phyloP scores from a whole-genome alignment of 2,113 vertebrate species.

The Datnioides undecimradiatus region DNA sequence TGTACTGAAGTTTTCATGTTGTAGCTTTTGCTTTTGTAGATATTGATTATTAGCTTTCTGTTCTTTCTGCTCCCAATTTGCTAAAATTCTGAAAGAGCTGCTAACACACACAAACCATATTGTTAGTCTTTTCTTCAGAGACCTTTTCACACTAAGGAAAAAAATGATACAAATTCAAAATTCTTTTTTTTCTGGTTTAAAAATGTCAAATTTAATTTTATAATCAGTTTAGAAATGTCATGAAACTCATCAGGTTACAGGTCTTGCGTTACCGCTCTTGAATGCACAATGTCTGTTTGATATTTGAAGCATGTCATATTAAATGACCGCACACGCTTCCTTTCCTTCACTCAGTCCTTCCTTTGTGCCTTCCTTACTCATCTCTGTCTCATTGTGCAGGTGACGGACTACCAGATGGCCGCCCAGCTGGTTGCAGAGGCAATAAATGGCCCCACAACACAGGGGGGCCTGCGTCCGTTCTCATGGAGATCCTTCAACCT shows the following conservation, averaged over 20 bases:
- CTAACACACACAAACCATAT: not conserved
- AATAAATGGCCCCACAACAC: conserved; percentile 89
- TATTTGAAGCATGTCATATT: not conserved
- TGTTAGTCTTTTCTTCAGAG: not conserved
- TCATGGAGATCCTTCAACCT: conserved; percentile 88
- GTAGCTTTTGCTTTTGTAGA: not conserved
- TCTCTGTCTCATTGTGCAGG: conserved; percentile 75
- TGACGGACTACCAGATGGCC: conserved; percentile 89
- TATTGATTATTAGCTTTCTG: not conserved
- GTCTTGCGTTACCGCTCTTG: not conserved
- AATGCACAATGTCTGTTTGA: not conserved
- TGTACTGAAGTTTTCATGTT: not conserved
- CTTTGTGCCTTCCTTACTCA: not conserved
- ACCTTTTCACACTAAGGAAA: not conserved
- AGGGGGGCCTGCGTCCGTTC: conserved; percentile 87
- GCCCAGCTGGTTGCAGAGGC: conserved; percentile 84
- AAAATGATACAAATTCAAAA: not conserved
- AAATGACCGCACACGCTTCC: not conserved
- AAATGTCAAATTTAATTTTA: conserved; percentile 1
- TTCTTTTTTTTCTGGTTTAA: not conserved
- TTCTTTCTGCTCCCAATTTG: not conserved
- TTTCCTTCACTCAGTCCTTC: not conserved
- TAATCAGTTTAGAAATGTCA: not conserved
- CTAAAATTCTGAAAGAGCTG: not conserved
- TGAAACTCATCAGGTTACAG: not conserved